Base-by-base conservation (phyloP, 2,797 vertebrate genomes). In the Carduelis carduelis region DNA sequence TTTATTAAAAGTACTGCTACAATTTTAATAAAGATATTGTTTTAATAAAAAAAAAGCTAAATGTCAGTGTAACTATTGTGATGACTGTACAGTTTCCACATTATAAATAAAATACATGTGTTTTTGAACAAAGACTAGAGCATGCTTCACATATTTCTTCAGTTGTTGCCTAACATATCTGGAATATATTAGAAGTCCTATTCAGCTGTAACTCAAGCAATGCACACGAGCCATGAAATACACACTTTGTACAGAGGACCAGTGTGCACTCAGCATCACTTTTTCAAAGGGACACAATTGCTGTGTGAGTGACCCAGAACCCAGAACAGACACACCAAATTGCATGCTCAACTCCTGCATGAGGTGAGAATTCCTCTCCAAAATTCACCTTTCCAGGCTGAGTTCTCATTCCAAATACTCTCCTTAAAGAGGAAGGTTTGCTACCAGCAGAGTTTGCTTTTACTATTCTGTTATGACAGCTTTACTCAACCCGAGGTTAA, bases 41-140 rank as follows among this genome's bases (percentile, higher is more conserved):
- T 77, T 88, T 74, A 71, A 41, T 21, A 18, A 37, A 79, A 64
- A 82, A 39, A 64, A 61, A 61, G 6, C 22, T 85, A 86, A 85
- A 68, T 88, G 60, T 90, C 79, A 90, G 43, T 28, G 52, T n/a
- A 72, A 60, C 47, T 90, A 46, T 49, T 90, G 59, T 63, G 69
- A 81, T 81, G 69, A 81, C 55, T 72, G 59, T 50, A 80, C 17
- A 39, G 41, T 95, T 79, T 95, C 89, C 66, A 86, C 74, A 30
- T 91, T 39, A 76, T 84, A 94, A 96, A 92, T 94, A 91, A 90
- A 96, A 93, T 63, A 70, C 76, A 72, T 64, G 55, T 94, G 89
- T 56, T 65, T 86, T 53, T 7, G 7, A 91, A 95, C 52, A 88
- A 92, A 93, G 94, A 70, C 52, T 86, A 90, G 74, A 91, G 64